A percentile compares a stretch with the other conserved stretches of the same genome.
Conservation (phyloP, 2,113 vertebrate species). For the Zingel zingel region DNA sequence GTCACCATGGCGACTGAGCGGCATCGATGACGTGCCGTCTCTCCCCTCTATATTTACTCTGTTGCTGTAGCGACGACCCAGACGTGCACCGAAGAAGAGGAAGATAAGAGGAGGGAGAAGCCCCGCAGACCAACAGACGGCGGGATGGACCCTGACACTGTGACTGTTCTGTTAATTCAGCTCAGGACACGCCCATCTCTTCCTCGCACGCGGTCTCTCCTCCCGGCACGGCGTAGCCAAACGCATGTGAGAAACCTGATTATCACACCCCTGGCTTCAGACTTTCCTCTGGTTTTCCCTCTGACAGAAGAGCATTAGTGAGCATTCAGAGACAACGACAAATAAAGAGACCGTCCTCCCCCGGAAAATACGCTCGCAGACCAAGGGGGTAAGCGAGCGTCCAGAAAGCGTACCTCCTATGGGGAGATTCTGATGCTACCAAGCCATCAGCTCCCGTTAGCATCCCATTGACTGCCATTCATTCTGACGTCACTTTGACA, state of each 20-base stretch:
- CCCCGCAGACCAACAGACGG: neutral
- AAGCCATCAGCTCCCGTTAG: too few relatives aligned
- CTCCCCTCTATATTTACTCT: slow-evolving; percentile 79
- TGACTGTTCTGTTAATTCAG: neutral
- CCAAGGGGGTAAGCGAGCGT: too few relatives aligned
- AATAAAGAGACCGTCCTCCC: neutral
- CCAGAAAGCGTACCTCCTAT: too few relatives aligned
- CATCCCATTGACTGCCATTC: too few relatives aligned
- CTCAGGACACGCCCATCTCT: neutral
- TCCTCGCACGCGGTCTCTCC: too few relatives aligned
- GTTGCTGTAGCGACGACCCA: slow-evolving; percentile 71
- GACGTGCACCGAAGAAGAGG: slow-evolving; percentile 41
- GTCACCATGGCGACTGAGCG: slow-evolving; percentile 61
- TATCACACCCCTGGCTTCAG: too few relatives aligned
- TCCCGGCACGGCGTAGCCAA: neutral
- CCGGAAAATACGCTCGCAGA: too few relatives aligned
- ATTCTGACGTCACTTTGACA: too few relatives aligned
- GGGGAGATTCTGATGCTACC: too few relatives aligned
- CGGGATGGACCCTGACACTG: neutral
- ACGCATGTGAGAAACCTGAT: neutral
- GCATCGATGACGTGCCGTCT: slow-evolving; percentile 64
- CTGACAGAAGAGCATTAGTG: too few relatives aligned
- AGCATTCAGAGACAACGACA: neutral
- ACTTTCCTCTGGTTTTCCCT: too few relatives aligned
- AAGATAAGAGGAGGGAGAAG: neutral